Conservation (phyloP, 2,113 vertebrate species). For the Paratilapia polleni region DNA sequence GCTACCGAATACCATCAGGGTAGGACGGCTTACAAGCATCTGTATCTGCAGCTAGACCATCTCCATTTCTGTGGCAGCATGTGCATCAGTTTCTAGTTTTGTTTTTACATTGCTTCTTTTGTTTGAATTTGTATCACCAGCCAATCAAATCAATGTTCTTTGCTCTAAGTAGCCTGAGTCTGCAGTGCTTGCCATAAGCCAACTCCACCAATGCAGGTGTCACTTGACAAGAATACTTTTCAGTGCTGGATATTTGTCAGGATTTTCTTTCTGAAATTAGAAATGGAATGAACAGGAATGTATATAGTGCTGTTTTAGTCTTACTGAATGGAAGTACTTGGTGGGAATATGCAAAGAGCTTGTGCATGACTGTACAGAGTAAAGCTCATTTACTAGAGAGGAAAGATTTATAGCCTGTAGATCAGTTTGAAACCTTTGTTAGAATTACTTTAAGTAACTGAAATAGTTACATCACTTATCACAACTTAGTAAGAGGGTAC, state of each 20-base stretch:
- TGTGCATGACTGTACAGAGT: neutral
- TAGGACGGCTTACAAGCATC: neutral
- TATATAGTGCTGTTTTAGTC: neutral
- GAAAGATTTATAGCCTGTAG: neutral
- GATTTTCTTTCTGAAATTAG: neutral
- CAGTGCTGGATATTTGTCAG: neutral
- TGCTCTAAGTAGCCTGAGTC: neutral
- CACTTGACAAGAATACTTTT: neutral
- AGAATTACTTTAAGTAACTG: neutral
- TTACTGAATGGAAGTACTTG: neutral
- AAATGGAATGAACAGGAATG: neutral
- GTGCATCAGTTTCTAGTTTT: neutral
- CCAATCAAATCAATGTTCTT: neutral
- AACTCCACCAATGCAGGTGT: neutral
- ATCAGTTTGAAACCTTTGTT: neutral
- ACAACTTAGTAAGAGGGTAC: neutral
- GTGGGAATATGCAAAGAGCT: no score
- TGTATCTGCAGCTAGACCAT: neutral
- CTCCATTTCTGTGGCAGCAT: neutral
- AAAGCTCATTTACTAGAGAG: neutral
- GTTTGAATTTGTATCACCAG: neutral
- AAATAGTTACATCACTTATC: neutral
- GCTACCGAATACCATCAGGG: neutral
- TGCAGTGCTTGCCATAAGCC: neutral
- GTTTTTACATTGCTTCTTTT: no score